These are phyloP conservation scores for Parambassis ranga DNA, from an alignment of 2,797 vertebrate species.

Conservation along the genomic window DNA sequence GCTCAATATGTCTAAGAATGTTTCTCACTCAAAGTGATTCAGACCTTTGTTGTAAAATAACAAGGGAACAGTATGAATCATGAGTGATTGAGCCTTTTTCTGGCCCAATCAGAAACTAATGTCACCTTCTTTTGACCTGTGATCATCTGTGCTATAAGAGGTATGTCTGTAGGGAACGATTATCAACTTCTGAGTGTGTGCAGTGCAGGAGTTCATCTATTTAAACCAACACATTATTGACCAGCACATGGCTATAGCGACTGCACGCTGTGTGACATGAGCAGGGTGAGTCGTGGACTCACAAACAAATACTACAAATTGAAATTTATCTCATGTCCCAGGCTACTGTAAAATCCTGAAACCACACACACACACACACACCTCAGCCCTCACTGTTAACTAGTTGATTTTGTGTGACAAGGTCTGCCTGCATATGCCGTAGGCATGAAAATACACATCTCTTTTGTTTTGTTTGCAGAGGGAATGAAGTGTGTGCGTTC, in stretches of 20 bases:
- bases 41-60: slow-evolving; percentile 9
- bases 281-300: background rate
- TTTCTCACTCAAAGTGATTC: background rate
- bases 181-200: background rate
- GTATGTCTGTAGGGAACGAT: background rate
- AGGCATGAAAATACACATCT: background rate
- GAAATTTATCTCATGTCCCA: slow-evolving; percentile 12
- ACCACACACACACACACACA: slow-evolving; percentile 1
- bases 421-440: background rate
- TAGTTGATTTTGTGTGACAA: background rate
- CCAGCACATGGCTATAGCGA: background rate
- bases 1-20: background rate
- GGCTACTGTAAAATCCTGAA: slow-evolving; percentile 15
- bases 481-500: background rate
- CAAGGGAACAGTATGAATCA: slow-evolving; percentile 28
- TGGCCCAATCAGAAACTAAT: slow-evolving; percentile 7
- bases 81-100: slow-evolving; percentile 1
- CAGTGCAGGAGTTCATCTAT: background rate
- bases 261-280: background rate
- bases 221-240: background rate
- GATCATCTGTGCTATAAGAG: background rate
- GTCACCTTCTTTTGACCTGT: slow-evolving; percentile 16
- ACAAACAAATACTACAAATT: background rate
- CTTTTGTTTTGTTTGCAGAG: background rate
- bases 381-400: background rate